These are phyloP conservation scores for Drosophila borborema DNA, from an alignment of 2,888 invertebrate genomes.

Conservation along the genomic window DNA sequence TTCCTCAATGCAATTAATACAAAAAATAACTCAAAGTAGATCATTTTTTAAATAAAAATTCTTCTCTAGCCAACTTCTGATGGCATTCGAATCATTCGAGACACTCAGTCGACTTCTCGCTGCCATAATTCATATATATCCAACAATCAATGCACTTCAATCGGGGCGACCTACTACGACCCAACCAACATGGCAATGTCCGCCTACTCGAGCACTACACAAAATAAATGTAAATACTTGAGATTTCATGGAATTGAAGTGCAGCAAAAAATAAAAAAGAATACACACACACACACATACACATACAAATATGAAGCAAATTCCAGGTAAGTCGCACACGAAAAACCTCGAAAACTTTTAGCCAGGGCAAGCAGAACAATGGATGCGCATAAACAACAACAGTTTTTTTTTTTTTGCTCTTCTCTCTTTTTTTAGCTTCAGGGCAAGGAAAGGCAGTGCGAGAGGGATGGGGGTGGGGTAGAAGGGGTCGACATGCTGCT, in stretches of 20 bases:
- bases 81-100: background rate
- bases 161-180: conserved; percentile 38
- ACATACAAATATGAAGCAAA: conserved; percentile 35
- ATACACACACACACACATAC: conserved; percentile 21
- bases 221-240: conserved; percentile 70
- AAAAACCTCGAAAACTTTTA: conserved; percentile 18
- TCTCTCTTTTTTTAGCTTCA: background rate
- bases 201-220: conserved; percentile 40
- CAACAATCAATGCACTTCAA: conserved; percentile 61
- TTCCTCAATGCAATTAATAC: background rate
- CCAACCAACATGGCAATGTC: background rate
- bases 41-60: background rate
- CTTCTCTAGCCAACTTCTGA: background rate
- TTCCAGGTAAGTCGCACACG: conserved; percentile 62
- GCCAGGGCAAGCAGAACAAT: conserved; percentile 55
- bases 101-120: background rate
- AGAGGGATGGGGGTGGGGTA: background rate
- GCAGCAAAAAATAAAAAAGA: conserved; percentile 22
- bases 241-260: conserved; percentile 70
- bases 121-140: conserved; percentile 50
- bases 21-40: background rate
- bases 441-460: background rate
- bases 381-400: conserved; percentile 48
- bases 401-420: conserved; percentile 4
- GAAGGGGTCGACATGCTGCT: conserved; percentile 3